Evolutionary conservation across 2,113 vertebrate species (phyloP).

Genomic region (Gobiocypris rarus): DNA sequence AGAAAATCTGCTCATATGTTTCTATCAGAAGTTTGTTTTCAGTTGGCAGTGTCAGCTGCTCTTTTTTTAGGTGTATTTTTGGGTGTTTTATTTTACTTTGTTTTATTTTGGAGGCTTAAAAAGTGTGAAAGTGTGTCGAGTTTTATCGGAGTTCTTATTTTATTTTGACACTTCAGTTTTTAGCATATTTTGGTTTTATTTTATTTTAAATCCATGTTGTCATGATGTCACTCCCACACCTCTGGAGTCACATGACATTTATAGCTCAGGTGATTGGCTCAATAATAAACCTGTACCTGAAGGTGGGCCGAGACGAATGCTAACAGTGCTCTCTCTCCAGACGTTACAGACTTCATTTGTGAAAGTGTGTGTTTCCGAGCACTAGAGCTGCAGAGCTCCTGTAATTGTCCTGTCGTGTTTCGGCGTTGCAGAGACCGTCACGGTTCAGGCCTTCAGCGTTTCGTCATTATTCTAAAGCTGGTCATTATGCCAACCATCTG

Average conservation of each 20-base stretch:
- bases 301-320: neutral
- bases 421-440: neutral
- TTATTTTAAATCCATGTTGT: too few relatives aligned
- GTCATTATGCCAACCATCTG: conserved; percentile 63
- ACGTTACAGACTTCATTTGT: neutral
- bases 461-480: conserved; percentile 50
- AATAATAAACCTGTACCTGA: neutral
- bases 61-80: conserved; percentile 15
- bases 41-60: neutral
- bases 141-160: too few relatives aligned
- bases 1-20: conserved; percentile 3
- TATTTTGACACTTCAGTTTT: too few relatives aligned
- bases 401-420: conserved; percentile 14
- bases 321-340: too few relatives aligned
- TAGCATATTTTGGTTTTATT: too few relatives aligned
- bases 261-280: neutral
- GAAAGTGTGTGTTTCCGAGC: neutral
- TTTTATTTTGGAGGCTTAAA: neutral
- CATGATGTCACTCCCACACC: too few relatives aligned
- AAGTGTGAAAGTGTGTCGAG: too few relatives aligned
- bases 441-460: conserved; percentile 31
- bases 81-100: neutral
- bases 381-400: neutral
- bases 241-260: neutral
- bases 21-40: neutral